Base-by-base conservation (phyloP, 64 coral and sea anemone genomes). In the Porites lutea region DNA sequence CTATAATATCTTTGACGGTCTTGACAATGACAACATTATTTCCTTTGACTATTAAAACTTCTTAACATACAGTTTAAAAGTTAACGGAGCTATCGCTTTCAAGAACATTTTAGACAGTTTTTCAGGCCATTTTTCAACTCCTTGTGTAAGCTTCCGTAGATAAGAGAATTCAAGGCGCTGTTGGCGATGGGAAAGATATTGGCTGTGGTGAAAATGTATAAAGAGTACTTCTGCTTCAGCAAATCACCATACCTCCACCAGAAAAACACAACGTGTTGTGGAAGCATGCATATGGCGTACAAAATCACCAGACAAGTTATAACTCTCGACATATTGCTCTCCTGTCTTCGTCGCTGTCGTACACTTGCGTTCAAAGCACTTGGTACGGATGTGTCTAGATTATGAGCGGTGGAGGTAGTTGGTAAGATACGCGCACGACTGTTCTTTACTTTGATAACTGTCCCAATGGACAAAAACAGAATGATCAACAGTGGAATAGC, bases 181-280 rank as follows among this genome's bases (percentile, higher is more conserved):
- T 93, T 96, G 13, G 91, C 95, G 65, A 96, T 96, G 1, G 95
- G 87, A 58, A 96, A 96, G 8, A 96, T 83, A 23, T 96, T 96
- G 15, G 95, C 60, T 51, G 90, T 81, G 47, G 90, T 67, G 77
- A 96, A 96, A 45, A 96, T 92, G 66, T 89, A 96, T 77, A 96
- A 67, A n/a, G 92, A 92, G 79, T 89, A 96, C 49, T 65, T 90
- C 13, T 86, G 80, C 22, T 85, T 45, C 60, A 92, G 77, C 3
- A 96, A 80, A 13, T 93, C 72, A 10, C 95, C 95, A 54, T 93
- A 96, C 0, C 59, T 93, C 79, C 84, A 66, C 95, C 95, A 96
- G 77, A 96, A 93, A n/a, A 86, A 96, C 37, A 96, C 75, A 0
- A 96, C 71, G 52, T 96, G 95, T 67, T 96, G 95, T 1, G 95